Percentiles rank a stretch among this genome's conserved stretches.
These are phyloP conservation scores for Acanthaster planci DNA, from an alignment of 35 echinoderm and acorn worm species.

Conservation along the genomic window DNA sequence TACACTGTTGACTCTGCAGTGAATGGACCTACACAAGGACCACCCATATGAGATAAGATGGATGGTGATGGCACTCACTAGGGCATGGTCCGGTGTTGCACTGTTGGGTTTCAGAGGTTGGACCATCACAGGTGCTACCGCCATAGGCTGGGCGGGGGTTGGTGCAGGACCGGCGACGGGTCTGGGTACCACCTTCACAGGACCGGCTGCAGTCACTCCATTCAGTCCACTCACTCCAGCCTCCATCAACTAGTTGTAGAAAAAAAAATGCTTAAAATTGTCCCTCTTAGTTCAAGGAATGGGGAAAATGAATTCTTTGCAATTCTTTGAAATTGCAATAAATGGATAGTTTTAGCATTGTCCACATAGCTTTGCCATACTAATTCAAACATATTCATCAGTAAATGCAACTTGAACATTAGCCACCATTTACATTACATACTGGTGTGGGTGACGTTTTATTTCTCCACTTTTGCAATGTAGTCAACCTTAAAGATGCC, in stretches of 20 bases:
- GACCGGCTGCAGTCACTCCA: slow-evolving; percentile 59
- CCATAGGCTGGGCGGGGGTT: slow-evolving; percentile 67
- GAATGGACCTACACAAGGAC: background rate
- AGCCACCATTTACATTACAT: no score
- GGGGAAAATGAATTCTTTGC: background rate
- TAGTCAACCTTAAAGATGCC: background rate
- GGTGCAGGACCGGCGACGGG: slow-evolving; percentile 46
- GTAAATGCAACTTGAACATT: no score
- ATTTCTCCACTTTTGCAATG: no score
- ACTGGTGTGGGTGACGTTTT: no score
- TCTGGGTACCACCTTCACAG: slow-evolving; percentile 62
- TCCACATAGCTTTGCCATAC: background rate
- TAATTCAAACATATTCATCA: background rate
- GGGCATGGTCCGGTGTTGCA: slow-evolving; percentile 50
- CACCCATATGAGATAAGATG: background rate
- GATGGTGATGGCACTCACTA: slow-evolving; percentile 40
- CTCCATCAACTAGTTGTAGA: slow-evolving; percentile 53
- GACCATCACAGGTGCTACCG: slow-evolving; percentile 40
- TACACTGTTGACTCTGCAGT: background rate
- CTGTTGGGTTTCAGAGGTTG: slow-evolving; percentile 6
- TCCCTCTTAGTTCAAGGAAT: background rate
- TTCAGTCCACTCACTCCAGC: slow-evolving; percentile 50
- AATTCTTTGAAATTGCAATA: background rate
- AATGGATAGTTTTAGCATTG: background rate
- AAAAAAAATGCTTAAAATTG: background rate